Evolutionary conservation across 2,797 vertebrate genomes (phyloP).

Genomic region (Clarias fuscus): DNA sequence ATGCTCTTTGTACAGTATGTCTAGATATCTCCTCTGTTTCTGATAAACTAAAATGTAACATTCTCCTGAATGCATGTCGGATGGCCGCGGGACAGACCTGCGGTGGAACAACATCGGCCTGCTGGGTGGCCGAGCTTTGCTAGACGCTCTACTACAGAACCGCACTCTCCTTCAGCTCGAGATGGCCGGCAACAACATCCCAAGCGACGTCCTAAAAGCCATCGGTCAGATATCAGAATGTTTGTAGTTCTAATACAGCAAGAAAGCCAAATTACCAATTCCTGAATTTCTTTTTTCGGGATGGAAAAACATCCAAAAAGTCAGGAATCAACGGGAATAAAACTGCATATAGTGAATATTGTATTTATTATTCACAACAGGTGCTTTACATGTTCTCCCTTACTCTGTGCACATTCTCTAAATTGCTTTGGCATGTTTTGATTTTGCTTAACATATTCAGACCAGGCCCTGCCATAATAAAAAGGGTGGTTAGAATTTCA

Average conservation of each 20-base stretch:
- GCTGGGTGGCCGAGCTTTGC: slow-evolving; percentile 85
- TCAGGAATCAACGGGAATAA: background rate
- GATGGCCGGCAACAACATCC: slow-evolving; percentile 91
- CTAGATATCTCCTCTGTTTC: background rate
- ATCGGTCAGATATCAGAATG: slow-evolving; percentile 75
- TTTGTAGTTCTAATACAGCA: background rate
- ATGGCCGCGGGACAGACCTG: slow-evolving; percentile 75
- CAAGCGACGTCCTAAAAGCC: slow-evolving; percentile 84
- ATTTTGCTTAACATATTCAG: background rate
- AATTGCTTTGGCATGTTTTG: background rate
- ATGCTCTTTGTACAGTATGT: background rate
- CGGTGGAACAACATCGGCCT: slow-evolving; percentile 95
- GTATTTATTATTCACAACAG: background rate
- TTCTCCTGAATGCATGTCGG: background rate
- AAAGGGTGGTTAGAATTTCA: background rate
- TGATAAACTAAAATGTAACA: background rate
- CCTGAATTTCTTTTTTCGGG: background rate
- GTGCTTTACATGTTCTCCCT: background rate
- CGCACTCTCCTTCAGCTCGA: slow-evolving; percentile 80
- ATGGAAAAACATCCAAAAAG: background rate
- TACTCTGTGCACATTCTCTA: background rate
- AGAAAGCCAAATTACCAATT: background rate
- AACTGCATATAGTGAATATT: background rate
- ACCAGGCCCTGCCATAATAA: background rate
- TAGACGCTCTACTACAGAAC: slow-evolving; percentile 85